These are phyloP conservation scores for Notothenia rossii DNA, from an alignment of 2,113 vertebrate genomes.

Conservation along the genomic window DNA sequence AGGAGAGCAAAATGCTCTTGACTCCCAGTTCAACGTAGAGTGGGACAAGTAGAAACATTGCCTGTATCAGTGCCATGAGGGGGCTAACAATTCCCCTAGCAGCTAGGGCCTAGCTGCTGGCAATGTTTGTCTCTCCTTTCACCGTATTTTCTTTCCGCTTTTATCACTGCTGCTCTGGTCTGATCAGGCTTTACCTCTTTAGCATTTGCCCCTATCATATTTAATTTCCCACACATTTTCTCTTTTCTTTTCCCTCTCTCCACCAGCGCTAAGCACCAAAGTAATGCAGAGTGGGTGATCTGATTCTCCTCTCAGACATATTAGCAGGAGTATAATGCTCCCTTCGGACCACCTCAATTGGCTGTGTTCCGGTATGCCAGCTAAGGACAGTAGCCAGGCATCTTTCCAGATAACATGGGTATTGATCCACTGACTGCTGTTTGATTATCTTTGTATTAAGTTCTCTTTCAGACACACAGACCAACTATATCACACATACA, in stretches of 20 bases:
- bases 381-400: constrained; percentile 33
- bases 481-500: not conserved
- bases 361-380: constrained; percentile 44
- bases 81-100: constrained; percentile 1
- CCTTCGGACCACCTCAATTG: constrained; percentile 32
- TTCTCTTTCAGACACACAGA: not conserved
- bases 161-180: constrained; percentile 3
- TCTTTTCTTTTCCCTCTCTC: constrained; percentile 32
- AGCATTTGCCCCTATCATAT: constrained; percentile 38
- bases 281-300: constrained; percentile 51
- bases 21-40: constrained; percentile 28
- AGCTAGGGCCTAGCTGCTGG: not conserved
- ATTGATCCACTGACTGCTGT: constrained; percentile 51
- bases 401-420: constrained; percentile 46
- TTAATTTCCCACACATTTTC: constrained; percentile 44
- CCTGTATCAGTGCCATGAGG: constrained; percentile 8
- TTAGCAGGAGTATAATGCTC: constrained; percentile 49
- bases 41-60: constrained; percentile 44
- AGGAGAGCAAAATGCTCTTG: constrained; percentile 22
- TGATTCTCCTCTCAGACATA: constrained; percentile 53
- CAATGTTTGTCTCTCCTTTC: constrained; percentile 23
- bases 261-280: constrained; percentile 32
- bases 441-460: constrained; percentile 34
- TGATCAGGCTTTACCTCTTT: not conserved
- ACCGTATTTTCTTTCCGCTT: not conserved